Conservation (phyloP, 2,113 vertebrate genomes). For the Galbula dea region DNA sequence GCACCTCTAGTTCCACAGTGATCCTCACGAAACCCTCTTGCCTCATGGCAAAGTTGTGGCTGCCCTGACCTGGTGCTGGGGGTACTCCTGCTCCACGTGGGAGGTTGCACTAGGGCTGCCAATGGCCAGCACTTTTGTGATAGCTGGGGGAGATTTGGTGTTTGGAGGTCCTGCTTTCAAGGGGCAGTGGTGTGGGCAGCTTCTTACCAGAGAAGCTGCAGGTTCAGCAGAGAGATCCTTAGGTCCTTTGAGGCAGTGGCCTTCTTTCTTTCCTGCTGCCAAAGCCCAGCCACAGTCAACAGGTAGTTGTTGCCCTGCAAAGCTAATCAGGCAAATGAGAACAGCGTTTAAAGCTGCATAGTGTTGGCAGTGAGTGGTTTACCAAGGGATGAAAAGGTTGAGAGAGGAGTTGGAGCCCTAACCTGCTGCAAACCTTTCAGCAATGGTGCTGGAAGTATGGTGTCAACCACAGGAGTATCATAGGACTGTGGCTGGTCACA, state of each 20-base stretch:
- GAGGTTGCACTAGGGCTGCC: background rate
- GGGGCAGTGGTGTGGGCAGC: background rate
- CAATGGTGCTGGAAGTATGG: background rate
- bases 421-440: background rate
- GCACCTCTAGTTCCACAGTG: background rate
- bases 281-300: background rate
- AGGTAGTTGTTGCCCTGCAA: fast-evolving
- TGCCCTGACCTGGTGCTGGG: background rate
- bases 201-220: background rate
- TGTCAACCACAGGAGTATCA: background rate
- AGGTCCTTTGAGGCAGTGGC: background rate
- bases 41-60: background rate
- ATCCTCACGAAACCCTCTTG: background rate
- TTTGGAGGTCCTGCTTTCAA: background rate
- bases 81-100: fast-evolving
- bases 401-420: background rate
- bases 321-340: background rate
- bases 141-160: background rate
- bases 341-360: background rate
- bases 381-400: background rate
- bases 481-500: fast-evolving
- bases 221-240: background rate
- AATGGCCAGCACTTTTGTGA: background rate
- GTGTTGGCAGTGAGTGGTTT: background rate
- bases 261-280: conserved; percentile 1